Evolutionary conservation across 1,140 invertebrate species (phyloP), one percentile per base, ranked within the genome.

Genomic region (Aphelenchoides avenae): DNA sequence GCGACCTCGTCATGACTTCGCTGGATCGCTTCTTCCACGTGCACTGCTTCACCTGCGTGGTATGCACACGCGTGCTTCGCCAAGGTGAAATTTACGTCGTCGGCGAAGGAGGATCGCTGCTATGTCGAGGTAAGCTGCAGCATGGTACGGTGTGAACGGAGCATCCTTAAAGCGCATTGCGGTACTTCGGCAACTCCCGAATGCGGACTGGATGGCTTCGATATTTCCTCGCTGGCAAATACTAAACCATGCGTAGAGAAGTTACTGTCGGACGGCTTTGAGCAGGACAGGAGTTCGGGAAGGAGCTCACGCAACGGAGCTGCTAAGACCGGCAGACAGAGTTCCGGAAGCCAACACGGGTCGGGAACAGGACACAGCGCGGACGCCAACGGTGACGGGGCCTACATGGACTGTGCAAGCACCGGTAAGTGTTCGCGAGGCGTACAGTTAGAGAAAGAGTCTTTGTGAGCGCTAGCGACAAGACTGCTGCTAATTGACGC

Each of bases 121-220:
- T 60, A 9, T 62, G 60, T 58, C 48, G 58, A 61, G 9, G 60
- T 62, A 47, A 29, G 27, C 60, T 62, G 18, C 20, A 18, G n/a
- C 43, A 57, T 20, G 20, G 30, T 18, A 11, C 27, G 36, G 20
- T 27, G 9, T 34, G 4, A 26, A 9, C n/a, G 20, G 20, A 52
- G 48, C 15, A 3, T 22, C 6, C 31, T 5, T 2, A 26, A 15
- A 54, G 9, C 43, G 2, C 49, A 56, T n/a, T 29, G 37, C 13
- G 52, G 26, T 22, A 24, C 9, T 6, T 3, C 37, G n/a, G 15
- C 27, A 26, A 26, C 48, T 1, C 11, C 13, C n/a, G 7, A 24
- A 52, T 15, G 18, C n/a, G 34, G 55, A 54, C 18, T 5, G 3
- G 13, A 27, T 2, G 15, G 11, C 11, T 13, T 9, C 27, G 44